Evolutionary conservation across 2,113 vertebrate species (phyloP).

Genomic region (Myiagra hebetior): DNA sequence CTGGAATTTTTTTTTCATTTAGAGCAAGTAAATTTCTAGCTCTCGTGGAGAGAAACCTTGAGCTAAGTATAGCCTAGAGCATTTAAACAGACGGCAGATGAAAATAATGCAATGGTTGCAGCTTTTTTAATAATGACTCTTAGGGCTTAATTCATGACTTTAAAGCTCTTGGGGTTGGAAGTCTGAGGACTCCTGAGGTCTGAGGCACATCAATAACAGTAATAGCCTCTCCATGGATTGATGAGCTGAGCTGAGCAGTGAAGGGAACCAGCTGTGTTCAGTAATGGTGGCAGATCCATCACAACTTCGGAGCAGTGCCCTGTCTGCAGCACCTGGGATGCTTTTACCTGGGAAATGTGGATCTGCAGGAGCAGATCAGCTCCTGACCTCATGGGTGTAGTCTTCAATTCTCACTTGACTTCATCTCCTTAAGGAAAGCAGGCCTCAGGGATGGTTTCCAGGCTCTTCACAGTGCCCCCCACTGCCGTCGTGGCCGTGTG

Average conservation of each 20-base stretch:
- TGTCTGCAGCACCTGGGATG: background rate
- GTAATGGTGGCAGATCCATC: background rate
- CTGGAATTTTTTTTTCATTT: background rate
- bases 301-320: background rate
- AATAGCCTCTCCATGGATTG: background rate
- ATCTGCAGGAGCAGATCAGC: background rate
- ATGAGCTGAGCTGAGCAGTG: background rate
- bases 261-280: background rate
- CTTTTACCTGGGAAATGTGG: background rate
- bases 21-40: conserved; percentile 13
- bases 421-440: background rate
- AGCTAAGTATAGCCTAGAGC: conserved; percentile 55
- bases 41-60: conserved; percentile 34
- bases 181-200: conserved; percentile 25
- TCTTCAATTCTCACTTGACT: rapidly evolving
- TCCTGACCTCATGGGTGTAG: rapidly evolving
- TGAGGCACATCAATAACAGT: conserved; percentile 38
- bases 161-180: conserved; percentile 7
- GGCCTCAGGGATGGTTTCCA: background rate
- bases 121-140: conserved; percentile 46
- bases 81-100: conserved; percentile 38
- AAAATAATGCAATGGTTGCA: conserved; percentile 40
- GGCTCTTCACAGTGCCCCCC: no score
- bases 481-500: rapidly evolving
- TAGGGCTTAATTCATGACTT: conserved; percentile 31